phyloP scores from a whole-genome alignment of 2,113 vertebrate species.

The Tapirus terrestris region DNA sequence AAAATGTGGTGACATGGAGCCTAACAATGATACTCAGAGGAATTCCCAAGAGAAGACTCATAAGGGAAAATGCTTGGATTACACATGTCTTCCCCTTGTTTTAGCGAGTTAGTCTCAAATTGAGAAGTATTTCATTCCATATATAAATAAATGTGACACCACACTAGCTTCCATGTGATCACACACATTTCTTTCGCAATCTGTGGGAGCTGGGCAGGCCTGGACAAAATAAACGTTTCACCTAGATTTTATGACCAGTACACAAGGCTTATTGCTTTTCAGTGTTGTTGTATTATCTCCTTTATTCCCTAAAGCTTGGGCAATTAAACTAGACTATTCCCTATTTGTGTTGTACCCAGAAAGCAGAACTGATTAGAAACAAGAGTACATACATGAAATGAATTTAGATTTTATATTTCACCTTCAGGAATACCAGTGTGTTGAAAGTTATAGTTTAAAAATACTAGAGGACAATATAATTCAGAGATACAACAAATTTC shows the following conservation, averaged over 20 bases:
- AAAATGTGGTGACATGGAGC: conserved; percentile 22
- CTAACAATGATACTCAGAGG: neutral
- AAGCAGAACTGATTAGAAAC: neutral
- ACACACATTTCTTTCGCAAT: conserved; percentile 19
- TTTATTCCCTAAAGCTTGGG: conserved; percentile 13
- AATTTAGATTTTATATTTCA: conserved; percentile 48
- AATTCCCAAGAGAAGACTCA: neutral
- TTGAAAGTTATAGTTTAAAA: neutral
- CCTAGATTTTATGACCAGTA: neutral
- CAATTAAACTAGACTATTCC: conserved; percentile 60
- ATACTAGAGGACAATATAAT: neutral
- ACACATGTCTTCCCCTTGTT: neutral
- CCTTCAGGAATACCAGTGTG: neutral
- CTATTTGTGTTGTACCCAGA: neutral
- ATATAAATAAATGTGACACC: conserved; percentile 18
- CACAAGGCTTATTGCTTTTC: neutral
- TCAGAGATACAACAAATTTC: neutral
- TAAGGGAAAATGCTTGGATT: neutral
- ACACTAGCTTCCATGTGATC: neutral
- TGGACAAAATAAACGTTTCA: neutral
- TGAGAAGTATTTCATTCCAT: neutral
- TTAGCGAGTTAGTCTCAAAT: conserved; percentile 28
- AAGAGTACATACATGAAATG: neutral
- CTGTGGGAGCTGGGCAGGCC: neutral
- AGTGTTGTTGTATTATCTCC: neutral